Base-by-base conservation (phyloP, 2,888 invertebrate genomes). In the Platycnemis pennipes region DNA sequence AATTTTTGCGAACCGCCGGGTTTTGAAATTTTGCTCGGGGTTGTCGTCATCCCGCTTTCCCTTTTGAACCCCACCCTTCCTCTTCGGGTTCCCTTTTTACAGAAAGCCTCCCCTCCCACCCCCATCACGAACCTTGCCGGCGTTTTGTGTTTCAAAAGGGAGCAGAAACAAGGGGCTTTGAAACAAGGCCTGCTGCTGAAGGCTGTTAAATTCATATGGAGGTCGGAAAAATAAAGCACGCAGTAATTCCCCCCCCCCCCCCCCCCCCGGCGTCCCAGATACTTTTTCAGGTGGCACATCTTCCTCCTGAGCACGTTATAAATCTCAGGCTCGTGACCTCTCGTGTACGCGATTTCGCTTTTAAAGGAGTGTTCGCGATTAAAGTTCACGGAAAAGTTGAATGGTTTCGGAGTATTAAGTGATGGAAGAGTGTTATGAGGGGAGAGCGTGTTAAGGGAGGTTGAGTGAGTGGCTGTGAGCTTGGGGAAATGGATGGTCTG, bases 381-480 rank as follows among this genome's bases (percentile, higher is more conserved):
- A 37, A 77, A 77, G 77, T 77, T 31, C 77, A 77, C 37, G 77
- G 77, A 77, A 77, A 77, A 77, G 77, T 77, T 37, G 77, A 77
- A 77, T 77, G 77, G 77, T 77, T 77, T 77, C 37, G 77, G 31
- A 37, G 77, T 77, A 77, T 77, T 77, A 77, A 77, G 37, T 77
- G 77, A 77, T 77, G 77, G 37, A 77, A 31, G 77, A 37, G 77
- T 77, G 77, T 31, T 63, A 77, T 77, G 77, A 77, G 26, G 37
- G 77, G 77, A 37, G 37, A 77, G 37, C 77, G 37, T 77, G 77
- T 77, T 77, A 77, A 53, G 77, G 77, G 77, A 77, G 77, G 37
- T 37, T 77, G 77, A 77, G 77, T 77, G 77, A 77, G 77, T 77
- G 77, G 77, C 26, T 77, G 31, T 77, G 77, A 77, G 77, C 77